Percentiles rank a stretch among this genome's conserved stretches.
Conservation (phyloP, 2,797 vertebrate species). For the Spea hammondii region DNA sequence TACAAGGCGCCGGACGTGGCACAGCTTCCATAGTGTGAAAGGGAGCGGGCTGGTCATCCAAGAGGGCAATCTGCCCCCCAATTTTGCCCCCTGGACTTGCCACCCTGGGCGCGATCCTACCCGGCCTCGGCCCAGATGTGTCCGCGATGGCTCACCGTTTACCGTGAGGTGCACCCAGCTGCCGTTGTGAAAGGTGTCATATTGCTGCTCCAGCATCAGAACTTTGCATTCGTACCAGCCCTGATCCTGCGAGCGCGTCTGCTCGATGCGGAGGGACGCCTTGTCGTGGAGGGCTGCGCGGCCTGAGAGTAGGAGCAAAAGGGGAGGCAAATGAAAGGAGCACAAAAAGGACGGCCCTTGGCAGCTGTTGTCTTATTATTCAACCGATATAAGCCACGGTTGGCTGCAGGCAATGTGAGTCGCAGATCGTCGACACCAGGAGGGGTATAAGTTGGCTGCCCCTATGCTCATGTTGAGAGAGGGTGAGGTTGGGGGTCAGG, state of each 20-base stretch:
- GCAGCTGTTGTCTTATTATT: no score
- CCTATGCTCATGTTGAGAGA: neutral
- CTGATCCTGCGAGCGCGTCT: constrained; percentile 94
- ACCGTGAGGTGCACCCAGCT: constrained; percentile 99
- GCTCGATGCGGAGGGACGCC: constrained; percentile 93
- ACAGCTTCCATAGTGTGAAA: no score
- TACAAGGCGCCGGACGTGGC: no score
- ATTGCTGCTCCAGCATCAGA: constrained; percentile 98
- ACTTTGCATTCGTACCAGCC: constrained; percentile 99
- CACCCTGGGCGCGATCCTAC: neutral
- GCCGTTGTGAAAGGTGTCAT: constrained; percentile 97
- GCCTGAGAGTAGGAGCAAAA: constrained; percentile 65
- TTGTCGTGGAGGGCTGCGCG: constrained; percentile 93
- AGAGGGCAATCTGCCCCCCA: no score
- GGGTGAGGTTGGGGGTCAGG: no score
- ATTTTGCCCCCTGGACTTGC: no score
- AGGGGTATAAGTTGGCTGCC: neutral
- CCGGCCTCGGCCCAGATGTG: neutral
- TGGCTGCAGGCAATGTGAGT: neutral
- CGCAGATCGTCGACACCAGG: neutral
- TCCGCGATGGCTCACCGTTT: constrained; percentile 79
- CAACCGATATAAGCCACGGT: no score
- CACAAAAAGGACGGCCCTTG: neutral
- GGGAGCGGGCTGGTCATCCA: no score
- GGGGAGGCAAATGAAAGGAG: neutral